Conservation (phyloP, 2,888 invertebrate genomes). For the Sisyra nigra region DNA sequence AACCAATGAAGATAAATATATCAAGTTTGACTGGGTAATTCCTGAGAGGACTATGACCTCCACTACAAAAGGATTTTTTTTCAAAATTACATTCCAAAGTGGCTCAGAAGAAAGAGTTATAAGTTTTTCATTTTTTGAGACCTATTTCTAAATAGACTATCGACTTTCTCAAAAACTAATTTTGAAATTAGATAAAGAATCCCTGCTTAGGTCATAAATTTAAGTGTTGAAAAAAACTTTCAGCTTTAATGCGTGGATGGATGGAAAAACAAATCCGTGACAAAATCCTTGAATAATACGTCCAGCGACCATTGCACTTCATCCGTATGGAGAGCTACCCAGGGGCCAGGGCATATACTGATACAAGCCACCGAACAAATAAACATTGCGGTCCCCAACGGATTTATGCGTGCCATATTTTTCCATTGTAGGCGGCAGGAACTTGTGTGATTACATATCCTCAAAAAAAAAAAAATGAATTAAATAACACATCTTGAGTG, state of each 20-base stretch:
- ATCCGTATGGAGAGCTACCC: conserved; percentile 47
- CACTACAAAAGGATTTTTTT: too few species aligned
- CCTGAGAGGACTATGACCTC: too few species aligned
- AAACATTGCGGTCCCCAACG: conserved; percentile 37
- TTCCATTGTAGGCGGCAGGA: conserved; percentile 53
- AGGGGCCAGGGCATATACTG: conserved; percentile 47
- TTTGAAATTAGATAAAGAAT: too few species aligned
- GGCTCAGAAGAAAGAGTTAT: too few species aligned
- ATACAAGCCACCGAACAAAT: conserved; percentile 47
- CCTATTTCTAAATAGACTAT: too few species aligned
- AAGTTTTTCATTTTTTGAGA: too few species aligned
- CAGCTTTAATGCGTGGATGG: conserved; percentile 51
- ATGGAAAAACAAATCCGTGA: conserved; percentile 56
- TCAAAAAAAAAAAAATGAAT: conserved; percentile 71
- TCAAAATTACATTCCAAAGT: too few species aligned
- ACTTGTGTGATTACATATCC: conserved; percentile 61
- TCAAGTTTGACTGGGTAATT: too few species aligned
- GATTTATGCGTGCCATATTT: conserved; percentile 54
- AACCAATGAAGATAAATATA: too few species aligned
- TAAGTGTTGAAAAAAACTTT: too few species aligned
- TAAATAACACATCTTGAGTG: conserved; percentile 41
- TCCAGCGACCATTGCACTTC: conserved; percentile 42
- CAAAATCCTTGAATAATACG: conserved; percentile 58
- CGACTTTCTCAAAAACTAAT: too few species aligned
- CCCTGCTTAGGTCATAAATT: too few species aligned